phyloP scores from a whole-genome alignment of 2,797 vertebrate species.

The Chelon labrosus region DNA sequence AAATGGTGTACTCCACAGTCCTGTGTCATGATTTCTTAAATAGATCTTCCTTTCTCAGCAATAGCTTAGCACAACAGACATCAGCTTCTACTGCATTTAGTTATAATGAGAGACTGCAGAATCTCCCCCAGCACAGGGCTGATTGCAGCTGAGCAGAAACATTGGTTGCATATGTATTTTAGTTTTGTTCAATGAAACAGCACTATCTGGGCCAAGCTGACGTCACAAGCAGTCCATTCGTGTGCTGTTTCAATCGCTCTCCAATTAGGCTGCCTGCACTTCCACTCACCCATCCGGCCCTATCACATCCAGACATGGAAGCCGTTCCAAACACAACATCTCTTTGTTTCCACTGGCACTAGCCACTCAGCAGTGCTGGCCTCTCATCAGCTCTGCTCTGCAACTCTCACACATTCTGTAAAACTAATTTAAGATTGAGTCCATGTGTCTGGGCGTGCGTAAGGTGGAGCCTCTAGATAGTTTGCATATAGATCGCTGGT shows the following conservation, averaged over 20 bases:
- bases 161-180: constrained; percentile 49
- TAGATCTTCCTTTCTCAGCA: constrained; percentile 2
- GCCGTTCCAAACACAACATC: constrained; percentile 75
- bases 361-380: constrained; percentile 44
- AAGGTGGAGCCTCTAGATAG: constrained; percentile 28
- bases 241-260: constrained; percentile 59
- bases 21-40: not conserved
- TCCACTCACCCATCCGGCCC: constrained; percentile 68
- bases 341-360: constrained; percentile 78
- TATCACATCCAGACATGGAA: constrained; percentile 57
- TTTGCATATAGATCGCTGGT: constrained; percentile 23
- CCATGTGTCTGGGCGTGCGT: constrained; percentile 40
- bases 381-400: constrained; percentile 67
- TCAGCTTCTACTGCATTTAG: not conserved
- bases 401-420: constrained; percentile 46
- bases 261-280: constrained; percentile 72
- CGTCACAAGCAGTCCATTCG: constrained; percentile 60
- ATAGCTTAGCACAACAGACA: not conserved
- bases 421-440: constrained; percentile 57
- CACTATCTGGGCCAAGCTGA: constrained; percentile 47
- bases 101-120: constrained; percentile 2
- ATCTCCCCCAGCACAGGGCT: constrained; percentile 10
- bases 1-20: not conserved
- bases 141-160: constrained; percentile 33
- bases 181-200: constrained; percentile 45